These are phyloP conservation scores for Gonatopus flavifemur DNA, from an alignment of 1,140 invertebrate genomes.

Conservation along the genomic window DNA sequence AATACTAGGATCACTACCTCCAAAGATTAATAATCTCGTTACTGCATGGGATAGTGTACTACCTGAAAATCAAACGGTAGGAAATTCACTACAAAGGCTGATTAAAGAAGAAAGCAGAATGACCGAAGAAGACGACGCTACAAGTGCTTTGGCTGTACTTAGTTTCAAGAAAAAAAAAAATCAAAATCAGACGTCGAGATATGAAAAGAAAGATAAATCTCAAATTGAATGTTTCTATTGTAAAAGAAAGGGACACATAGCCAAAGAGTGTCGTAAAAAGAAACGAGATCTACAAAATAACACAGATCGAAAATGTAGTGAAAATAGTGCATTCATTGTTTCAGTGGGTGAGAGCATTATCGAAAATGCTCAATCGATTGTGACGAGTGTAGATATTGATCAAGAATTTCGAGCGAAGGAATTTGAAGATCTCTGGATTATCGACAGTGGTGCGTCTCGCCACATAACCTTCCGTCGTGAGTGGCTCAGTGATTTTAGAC, in stretches of 20 bases:
- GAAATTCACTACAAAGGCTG: slow-evolving; percentile 7
- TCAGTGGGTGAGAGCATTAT: not conserved
- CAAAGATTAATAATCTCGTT: slow-evolving; percentile 9
- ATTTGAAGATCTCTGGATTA: slow-evolving; percentile 20
- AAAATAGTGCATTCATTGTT: not conserved
- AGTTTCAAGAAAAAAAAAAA: no score
- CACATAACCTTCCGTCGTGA: slow-evolving; percentile 15
- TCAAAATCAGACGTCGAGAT: not conserved
- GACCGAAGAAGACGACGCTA: not conserved
- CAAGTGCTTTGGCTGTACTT: not conserved
- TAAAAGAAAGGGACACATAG: slow-evolving; percentile 9
- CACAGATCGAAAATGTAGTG: not conserved
- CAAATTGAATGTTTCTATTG: slow-evolving; percentile 8
- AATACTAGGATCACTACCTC: slow-evolving; percentile 8
- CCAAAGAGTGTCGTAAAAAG: slow-evolving; percentile 5
- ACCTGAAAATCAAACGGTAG: slow-evolving; percentile 8
- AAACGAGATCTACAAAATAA: not conserved
- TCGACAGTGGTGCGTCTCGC: slow-evolving; percentile 19
- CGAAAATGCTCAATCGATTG: not conserved
- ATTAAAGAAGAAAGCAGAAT: slow-evolving; percentile 9
- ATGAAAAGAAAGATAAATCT: slow-evolving; percentile 5
- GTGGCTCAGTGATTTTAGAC: slow-evolving; percentile 16
- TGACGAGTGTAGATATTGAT: not conserved
- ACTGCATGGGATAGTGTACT: slow-evolving; percentile 22
- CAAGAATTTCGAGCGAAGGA: no score